These are phyloP conservation scores for Lathronympha strigana DNA, from an alignment of 2,888 invertebrate genomes.

Conservation along the genomic window DNA sequence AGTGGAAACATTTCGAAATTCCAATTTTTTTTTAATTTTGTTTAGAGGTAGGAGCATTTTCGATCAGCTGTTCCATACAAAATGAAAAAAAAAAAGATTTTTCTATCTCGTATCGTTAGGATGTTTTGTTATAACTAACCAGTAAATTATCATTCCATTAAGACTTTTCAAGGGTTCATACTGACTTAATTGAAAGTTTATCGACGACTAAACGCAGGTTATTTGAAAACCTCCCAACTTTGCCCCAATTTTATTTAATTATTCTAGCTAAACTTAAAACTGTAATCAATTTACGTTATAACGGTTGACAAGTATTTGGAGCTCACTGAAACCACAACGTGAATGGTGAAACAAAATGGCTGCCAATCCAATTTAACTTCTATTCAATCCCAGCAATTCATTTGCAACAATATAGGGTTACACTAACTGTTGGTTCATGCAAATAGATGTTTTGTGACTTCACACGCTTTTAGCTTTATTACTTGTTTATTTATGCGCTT, in stretches of 20 bases:
- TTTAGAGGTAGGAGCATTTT: too few species aligned
- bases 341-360: slow-evolving; percentile 25
- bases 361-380: slow-evolving; percentile 33
- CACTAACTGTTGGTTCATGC: slow-evolving; percentile 52
- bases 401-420: slow-evolving; percentile 48
- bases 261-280: not conserved
- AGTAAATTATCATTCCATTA: too few species aligned
- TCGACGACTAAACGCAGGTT: too few species aligned
- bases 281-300: slow-evolving; percentile 1
- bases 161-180: too few species aligned
- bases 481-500: slow-evolving; percentile 50
- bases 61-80: too few species aligned
- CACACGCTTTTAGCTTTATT: slow-evolving; percentile 55
- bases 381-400: slow-evolving; percentile 46
- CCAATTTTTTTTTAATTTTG: too few species aligned
- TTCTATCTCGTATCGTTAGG: too few species aligned
- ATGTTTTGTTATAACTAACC: too few species aligned
- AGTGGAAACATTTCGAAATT: too few species aligned
- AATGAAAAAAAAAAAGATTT: too few species aligned
- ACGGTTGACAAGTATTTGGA: not conserved
- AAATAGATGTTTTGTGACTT: slow-evolving; percentile 50
- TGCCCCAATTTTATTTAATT: not conserved
- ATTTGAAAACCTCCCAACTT: too few species aligned
- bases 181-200: too few species aligned
- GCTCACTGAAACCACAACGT: slow-evolving; percentile 8